Base-by-base conservation (phyloP, 2,113 vertebrate species). In the Leptobrachium ailaonicum region DNA sequence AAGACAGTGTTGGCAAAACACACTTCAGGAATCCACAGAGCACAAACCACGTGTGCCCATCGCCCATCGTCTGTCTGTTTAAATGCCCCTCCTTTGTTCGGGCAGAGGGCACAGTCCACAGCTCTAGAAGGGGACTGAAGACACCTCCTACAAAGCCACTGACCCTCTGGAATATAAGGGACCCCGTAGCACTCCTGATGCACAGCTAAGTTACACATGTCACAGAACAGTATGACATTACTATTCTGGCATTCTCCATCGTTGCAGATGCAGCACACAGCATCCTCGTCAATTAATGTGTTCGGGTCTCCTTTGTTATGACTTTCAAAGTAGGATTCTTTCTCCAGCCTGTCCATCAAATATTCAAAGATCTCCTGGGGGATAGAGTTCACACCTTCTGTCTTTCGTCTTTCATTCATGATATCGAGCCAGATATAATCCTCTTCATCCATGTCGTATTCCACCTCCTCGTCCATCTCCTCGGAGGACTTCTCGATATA, bases 191-290 rank as follows among this genome's bases (percentile, higher is more conserved):
- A 99, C 90, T 99, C 98, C 87, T 99, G 98, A 84, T 99, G 98
- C 54, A 99, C 97, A 0, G 98, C 97, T 88, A 99, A 87, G 92
- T 99, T 99, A 87, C 98, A 99, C 98, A 99, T 99, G 89, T 99
- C 98, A 2, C 98, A 99, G 90, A 99, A 99, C 66, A 99, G 94
- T 89, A 99, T 99, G 76, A 99, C 98, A 0, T 99, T 99, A 90
- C 97, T 99, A 88, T 98, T 99, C 93, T 99, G 97, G 86, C 97
- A 99, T 85, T 99, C 97, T n/a, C 98, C 98, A 0, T 99, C 97
- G 0, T 99, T 99, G 84, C 97, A 99, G 89, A 99, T 99, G 84
- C 98, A 99, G 86, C 98, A 99, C 66, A 99, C 98, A 0, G 98
- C 97, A 0, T 99, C 98, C 86, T 98, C 97, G 0, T 98, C 98